phyloP scores from a whole-genome alignment of 1,140 invertebrate species.

The Drosophila suzukii region DNA sequence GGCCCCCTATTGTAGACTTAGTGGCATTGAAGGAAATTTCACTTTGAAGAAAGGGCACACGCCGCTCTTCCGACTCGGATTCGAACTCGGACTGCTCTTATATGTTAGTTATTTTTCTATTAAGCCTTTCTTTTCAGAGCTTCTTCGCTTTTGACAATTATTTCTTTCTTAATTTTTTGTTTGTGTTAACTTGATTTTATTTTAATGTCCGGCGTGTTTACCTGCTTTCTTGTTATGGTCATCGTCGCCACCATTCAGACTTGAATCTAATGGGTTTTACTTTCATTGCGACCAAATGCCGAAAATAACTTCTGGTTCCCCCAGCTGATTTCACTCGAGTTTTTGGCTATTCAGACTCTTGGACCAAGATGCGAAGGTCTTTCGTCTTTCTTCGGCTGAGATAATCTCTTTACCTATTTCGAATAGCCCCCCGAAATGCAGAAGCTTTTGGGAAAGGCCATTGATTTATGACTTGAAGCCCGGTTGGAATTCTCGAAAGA shows the following conservation, averaged over 20 bases:
- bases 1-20: slow-evolving; percentile 55
- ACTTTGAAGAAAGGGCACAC: slow-evolving; percentile 73
- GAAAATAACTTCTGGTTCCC: slow-evolving; percentile 41
- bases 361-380: neutral
- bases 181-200: slow-evolving; percentile 75
- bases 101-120: slow-evolving; percentile 27
- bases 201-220: slow-evolving; percentile 58
- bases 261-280: slow-evolving; percentile 78
- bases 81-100: slow-evolving; percentile 23
- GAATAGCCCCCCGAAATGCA: neutral
- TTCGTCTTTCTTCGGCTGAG: neutral
- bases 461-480: slow-evolving; percentile 25
- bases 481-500: slow-evolving; percentile 2
- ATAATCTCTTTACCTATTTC: slow-evolving; percentile 20
- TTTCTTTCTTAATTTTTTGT: slow-evolving; percentile 44
- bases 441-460: slow-evolving; percentile 5
- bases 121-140: slow-evolving; percentile 36
- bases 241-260: slow-evolving; percentile 43
- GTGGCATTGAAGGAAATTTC: slow-evolving; percentile 73
- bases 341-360: neutral
- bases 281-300: slow-evolving; percentile 58
- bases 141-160: slow-evolving; percentile 43
- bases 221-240: slow-evolving; percentile 71
- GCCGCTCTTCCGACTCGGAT: slow-evolving; percentile 42
- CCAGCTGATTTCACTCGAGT: slow-evolving; percentile 58